phyloP scores from a whole-genome alignment of 2,797 vertebrate species.

The Pampus argenteus region DNA sequence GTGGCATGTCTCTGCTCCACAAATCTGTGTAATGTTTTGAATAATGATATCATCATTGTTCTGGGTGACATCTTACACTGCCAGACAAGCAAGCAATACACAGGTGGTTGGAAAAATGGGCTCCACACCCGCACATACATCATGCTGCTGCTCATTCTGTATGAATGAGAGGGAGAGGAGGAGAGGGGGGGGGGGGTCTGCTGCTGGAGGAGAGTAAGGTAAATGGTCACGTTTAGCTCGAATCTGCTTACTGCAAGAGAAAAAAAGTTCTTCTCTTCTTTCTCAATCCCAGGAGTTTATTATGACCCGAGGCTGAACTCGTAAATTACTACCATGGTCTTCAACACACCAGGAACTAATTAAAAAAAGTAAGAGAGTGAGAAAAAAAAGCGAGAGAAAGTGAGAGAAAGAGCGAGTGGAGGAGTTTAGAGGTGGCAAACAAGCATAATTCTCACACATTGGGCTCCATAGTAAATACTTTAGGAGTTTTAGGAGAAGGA shows the following conservation, averaged over 20 bases:
- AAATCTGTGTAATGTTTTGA: conserved; percentile 72
- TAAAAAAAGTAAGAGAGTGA: conserved; percentile 26
- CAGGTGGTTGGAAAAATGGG: conserved; percentile 71
- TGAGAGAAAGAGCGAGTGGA: background rate
- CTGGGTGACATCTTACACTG: conserved; percentile 65
- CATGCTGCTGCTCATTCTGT: conserved; percentile 65
- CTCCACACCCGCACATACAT: conserved; percentile 59
- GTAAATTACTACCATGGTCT: conserved; percentile 44
- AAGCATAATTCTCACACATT: conserved; percentile 3
- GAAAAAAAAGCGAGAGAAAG: conserved; percentile 27
- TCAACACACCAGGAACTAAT: conserved; percentile 56
- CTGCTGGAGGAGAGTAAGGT: conserved; percentile 42
- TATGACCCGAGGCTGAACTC: conserved; percentile 56
- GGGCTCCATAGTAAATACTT: conserved; percentile 4
- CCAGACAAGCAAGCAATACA: conserved; percentile 70
- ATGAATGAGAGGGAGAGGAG: conserved; percentile 8
- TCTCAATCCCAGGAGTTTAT: conserved; percentile 37
- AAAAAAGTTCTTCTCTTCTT: conserved; percentile 9
- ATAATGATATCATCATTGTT: conserved; percentile 75
- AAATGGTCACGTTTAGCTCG: conserved; percentile 48
- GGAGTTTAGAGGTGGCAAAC: background rate
- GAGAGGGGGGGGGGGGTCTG: conserved; percentile 2
- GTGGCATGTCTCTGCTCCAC: conserved; percentile 46
- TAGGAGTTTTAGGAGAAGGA: no score
- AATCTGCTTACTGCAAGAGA: conserved; percentile 15